Evolutionary conservation across 2,888 invertebrate species (phyloP).

Genomic region (Urechis unicinctus): DNA sequence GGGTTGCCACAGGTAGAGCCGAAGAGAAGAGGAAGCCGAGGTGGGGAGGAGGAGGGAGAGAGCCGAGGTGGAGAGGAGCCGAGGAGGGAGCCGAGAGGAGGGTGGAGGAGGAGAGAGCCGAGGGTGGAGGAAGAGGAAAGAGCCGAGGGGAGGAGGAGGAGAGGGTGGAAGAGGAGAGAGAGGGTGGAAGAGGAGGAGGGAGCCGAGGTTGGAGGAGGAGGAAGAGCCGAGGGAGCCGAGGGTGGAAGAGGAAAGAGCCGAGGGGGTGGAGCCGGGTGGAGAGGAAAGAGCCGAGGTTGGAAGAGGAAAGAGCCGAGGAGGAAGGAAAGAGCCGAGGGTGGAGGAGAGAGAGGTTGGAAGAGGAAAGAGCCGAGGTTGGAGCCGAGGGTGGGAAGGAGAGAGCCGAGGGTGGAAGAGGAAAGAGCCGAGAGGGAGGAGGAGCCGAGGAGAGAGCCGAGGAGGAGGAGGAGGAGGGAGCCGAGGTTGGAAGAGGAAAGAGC

Average conservation of each 20-base stretch:
- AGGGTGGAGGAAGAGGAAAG: neutral
- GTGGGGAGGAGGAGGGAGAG: neutral
- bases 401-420: no score
- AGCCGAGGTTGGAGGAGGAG: neutral
- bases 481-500: no score
- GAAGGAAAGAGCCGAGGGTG: neutral
- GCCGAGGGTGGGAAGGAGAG: neutral
- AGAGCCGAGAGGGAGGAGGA: neutral
- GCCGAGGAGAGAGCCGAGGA: no score
- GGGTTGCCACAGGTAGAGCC: neutral
- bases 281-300: neutral
- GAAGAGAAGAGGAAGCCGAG: neutral
- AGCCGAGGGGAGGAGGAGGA: neutral
- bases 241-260: neutral
- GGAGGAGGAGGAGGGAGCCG: no score
- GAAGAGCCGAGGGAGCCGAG: neutral
- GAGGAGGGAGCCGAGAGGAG: neutral
- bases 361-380: neutral
- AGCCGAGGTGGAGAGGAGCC: neutral
- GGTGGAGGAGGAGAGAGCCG: neutral
- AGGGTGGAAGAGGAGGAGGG: neutral
- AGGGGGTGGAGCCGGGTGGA: neutral
- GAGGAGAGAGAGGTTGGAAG: neutral
- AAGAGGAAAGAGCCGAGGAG: neutral
- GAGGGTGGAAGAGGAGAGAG: neutral